Evolutionary conservation across 2,113 vertebrate species (phyloP).

Genomic region (Pangasianodon hypophthalmus): DNA sequence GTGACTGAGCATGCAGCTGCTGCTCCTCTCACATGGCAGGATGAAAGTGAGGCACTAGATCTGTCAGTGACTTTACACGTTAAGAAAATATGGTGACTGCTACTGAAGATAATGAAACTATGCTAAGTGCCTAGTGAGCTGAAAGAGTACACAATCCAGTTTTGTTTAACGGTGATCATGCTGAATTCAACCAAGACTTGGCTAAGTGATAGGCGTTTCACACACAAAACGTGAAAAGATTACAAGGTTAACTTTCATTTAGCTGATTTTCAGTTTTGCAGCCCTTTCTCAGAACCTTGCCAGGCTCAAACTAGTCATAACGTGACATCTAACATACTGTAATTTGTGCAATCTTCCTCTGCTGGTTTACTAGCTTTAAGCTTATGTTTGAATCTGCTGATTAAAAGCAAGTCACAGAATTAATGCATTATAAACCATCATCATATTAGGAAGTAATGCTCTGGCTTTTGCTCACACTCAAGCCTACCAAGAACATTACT

Average conservation of each 20-base stretch:
- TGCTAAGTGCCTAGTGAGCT: neutral
- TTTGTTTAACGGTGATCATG: neutral
- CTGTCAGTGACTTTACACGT: neutral
- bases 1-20: conserved; percentile 49
- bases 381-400: neutral
- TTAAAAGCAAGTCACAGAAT: neutral
- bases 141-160: neutral
- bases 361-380: neutral
- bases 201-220: neutral
- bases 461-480: neutral
- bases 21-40: conserved; percentile 38
- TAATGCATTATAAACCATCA: neutral
- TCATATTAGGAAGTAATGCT: neutral
- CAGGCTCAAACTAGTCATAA: neutral
- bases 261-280: neutral
- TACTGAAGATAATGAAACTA: neutral
- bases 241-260: neutral
- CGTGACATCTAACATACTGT: neutral
- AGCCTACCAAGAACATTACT: neutral
- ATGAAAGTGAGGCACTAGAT: neutral
- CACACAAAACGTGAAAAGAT: neutral
- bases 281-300: neutral
- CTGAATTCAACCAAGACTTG: neutral
- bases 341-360: neutral
- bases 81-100: neutral